Base-by-base conservation (phyloP, 2,113 vertebrate species). In the Ictalurus punctatus region DNA sequence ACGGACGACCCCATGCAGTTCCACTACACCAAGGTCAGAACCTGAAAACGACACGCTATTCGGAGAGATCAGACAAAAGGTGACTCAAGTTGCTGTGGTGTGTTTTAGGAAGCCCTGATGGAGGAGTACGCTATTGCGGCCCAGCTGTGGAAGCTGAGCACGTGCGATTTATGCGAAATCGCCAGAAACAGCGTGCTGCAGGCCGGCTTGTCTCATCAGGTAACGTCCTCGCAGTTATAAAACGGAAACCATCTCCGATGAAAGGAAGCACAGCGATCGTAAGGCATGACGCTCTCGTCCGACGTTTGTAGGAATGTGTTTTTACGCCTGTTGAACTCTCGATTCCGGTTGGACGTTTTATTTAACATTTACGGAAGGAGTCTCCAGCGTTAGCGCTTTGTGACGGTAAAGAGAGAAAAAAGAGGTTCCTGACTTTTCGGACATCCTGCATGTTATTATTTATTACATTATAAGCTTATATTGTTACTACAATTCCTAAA, bases 1-100 rank as follows among this genome's bases (percentile, higher is more conserved):
- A 99, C 98, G 0, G 98, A 99, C 5, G 98, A 99, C 86, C 98
- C 98, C 78, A 96, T 99, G 98, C 98, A 99, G 95, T 99, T 99
- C 91, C 98, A 99, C 92, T 99, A 99, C 91, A 99, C 98, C 27
- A 99, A 99, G 98, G 98, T 99, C 92, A 94, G 94, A 56, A 34
- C 10, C 6, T 34, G 0, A 65, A 34, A 78, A 8, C 2, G 4
- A 21, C 52, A 2, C 14, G 6, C 25, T 52, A 6, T 12, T 52
- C 74, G 9, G 30, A 78, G 9, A 78, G 25, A 78, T 48, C 4
- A 5, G 4, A 40, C n/a, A 71, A 30, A 80, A 54, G 27, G 16
- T 80, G 4, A 17, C n/a, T 59, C 9, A 0, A 12, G 14, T 37
- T 59, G 9, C n/a, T 81, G 74, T 52, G 27, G 16, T 86, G 58